Evolutionary conservation across 2,888 invertebrate genomes (phyloP).

Genomic region (Theretra japonica): DNA sequence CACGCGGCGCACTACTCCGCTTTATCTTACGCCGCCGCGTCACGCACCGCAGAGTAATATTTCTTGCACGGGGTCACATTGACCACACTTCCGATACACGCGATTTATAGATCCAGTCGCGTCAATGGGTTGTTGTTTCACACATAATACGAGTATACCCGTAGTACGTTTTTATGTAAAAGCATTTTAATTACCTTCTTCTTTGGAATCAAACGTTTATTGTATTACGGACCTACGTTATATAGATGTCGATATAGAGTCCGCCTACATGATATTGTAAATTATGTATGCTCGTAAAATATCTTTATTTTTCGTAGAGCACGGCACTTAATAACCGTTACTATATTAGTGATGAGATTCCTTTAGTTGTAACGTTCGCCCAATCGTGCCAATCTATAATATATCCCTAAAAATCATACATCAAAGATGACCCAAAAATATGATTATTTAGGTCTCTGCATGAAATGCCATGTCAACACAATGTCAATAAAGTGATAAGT

Average conservation of each 20-base stretch:
- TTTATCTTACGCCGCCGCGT: constrained; percentile 61
- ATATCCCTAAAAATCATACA: no score
- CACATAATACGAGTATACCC: neutral
- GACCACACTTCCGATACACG: constrained; percentile 12
- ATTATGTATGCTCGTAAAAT: no score
- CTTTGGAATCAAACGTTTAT: neutral
- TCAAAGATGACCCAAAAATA: no score
- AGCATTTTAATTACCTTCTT: neutral
- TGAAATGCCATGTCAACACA: neutral
- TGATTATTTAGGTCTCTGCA: no score
- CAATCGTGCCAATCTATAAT: no score
- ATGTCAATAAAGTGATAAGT: constrained; percentile 38
- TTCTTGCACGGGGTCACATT: constrained; percentile 14
- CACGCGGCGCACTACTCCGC: constrained; percentile 43
- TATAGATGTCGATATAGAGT: no score
- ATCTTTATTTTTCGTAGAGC: no score
- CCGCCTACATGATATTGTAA: no score
- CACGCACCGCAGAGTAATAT: constrained; percentile 37
- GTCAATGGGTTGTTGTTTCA: neutral
- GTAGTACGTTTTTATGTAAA: neutral
- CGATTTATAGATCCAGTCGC: neutral
- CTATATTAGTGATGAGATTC: no score
- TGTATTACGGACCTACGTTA: no score
- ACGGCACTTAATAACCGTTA: no score
- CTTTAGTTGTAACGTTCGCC: no score